Evolutionary conservation across 2,113 vertebrate genomes (phyloP), one percentile per base, ranked within the genome.

Genomic region (Chlamydotis undulata): DNA sequence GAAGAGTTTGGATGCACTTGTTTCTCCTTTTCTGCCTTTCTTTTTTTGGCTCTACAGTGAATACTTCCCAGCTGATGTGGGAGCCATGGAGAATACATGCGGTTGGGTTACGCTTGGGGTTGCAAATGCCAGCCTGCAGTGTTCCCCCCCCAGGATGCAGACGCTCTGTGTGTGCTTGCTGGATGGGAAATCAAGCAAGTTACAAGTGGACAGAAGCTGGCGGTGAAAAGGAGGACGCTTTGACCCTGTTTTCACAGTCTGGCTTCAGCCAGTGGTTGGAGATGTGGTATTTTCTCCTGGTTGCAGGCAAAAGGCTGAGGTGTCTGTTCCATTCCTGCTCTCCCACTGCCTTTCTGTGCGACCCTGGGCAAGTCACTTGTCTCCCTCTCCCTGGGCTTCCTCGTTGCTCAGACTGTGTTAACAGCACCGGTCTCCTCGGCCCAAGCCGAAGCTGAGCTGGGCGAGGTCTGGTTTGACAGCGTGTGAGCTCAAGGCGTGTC

Each of bases 391-490:
- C 28, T 69, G 49, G 25, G 60, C 35, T 60, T 73, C 31, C 59
- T 35, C 0, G 0, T 19, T 65, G 31, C 81, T 81, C 59, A 26
- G 59, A 6, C 29, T 41, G 52, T 53, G 53, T 24, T 83, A 39
- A 9, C 10, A 25, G 39, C 56, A 18, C 37, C 0, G 0, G 10
- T 47, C 50, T 75, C 47, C 87, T 56, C 1, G 1, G 47, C 47
- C 49, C 31, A 5, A 2, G 4, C 50, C 56, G 29, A 5, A 25
- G 64, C 52, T 49, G 35, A 49, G 45, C 39, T 83, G 45, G 43
- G 53, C 21, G 9, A 50, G 57, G 52, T 61, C 41, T 74, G 49
- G 4, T 80, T 39, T 91, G 78, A 10, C 50, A 53, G 55, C 0
- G 4, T 50, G 68, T 2, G 28, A 81, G 49, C 45, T 81, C 43